Evolutionary conservation across 2,888 invertebrate genomes (phyloP).

Genomic region (Pardosa pseudoannulata): DNA sequence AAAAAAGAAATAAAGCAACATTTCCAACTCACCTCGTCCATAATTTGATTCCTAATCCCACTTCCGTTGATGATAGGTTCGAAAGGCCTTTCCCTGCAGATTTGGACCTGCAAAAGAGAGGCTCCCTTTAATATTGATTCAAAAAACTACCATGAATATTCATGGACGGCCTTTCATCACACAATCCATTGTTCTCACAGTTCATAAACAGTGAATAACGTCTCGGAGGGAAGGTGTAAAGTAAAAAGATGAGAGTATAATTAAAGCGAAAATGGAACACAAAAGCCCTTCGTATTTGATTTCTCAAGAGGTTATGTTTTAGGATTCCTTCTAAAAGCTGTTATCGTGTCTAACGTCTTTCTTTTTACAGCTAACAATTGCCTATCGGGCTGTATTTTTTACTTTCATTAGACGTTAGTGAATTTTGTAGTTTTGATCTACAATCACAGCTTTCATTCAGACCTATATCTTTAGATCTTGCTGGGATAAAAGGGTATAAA

Average conservation of each 20-base stretch:
- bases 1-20: too few relatives aligned
- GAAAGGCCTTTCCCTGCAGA: constrained; percentile 3
- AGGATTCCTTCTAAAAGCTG: background rate
- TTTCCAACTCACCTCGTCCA: constrained; percentile 10
- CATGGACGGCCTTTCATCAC: background rate
- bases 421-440: too few relatives aligned
- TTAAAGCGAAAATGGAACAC: constrained; percentile 8
- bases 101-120: background rate
- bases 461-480: too few relatives aligned
- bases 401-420: too few relatives aligned
- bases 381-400: too few relatives aligned
- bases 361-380: too few relatives aligned
- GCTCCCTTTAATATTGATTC: constrained; percentile 1
- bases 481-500: too few relatives aligned
- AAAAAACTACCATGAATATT: constrained; percentile 16
- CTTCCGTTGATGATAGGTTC: constrained; percentile 12
- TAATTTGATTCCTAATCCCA: constrained; percentile 15
- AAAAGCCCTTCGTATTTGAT: background rate
- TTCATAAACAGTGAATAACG: background rate
- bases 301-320: background rate
- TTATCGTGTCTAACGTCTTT: too few relatives aligned
- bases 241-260: constrained; percentile 7
- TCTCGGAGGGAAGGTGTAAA: background rate
- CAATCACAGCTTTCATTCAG: too few relatives aligned
- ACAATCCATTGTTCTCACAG: constrained; percentile 10